phyloP scores from a whole-genome alignment of 2,113 vertebrate species.

The Calidris pugnax region DNA sequence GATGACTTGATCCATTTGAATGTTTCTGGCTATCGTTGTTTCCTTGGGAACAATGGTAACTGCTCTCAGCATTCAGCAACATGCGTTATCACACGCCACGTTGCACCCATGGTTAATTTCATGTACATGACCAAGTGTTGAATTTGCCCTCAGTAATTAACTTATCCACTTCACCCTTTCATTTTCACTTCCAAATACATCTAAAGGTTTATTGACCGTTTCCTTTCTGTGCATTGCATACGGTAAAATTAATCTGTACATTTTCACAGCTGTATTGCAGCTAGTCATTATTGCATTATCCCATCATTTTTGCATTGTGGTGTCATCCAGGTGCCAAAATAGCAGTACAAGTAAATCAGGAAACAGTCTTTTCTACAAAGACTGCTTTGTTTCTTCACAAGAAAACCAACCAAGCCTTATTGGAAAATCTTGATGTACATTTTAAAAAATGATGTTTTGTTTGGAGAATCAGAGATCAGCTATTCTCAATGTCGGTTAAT shows the following conservation, averaged over 20 bases:
- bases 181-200: not conserved
- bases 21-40: not conserved
- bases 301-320: not conserved
- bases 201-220: not conserved
- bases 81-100: not conserved
- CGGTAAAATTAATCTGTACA: not conserved
- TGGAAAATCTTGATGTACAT: not conserved
- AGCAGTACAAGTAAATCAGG: not conserved
- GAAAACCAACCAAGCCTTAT: not conserved
- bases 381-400: not conserved
- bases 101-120: not conserved
- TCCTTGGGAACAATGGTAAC: conserved; percentile 19
- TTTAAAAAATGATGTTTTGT: not conserved
- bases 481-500: not conserved
- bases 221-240: not conserved
- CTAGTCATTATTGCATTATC: not conserved
- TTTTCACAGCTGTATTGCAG: not conserved
- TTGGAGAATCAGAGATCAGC: not conserved
- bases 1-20: not conserved
- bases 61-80: not conserved
- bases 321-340: not conserved
- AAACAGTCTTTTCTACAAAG: not conserved
- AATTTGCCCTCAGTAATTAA: not conserved
- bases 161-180: not conserved
- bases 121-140: not conserved